A percentile compares a stretch with the other conserved stretches of the same genome.
These are phyloP conservation scores for Pimephales promelas DNA, from an alignment of 2,113 vertebrate genomes.

Conservation along the genomic window DNA sequence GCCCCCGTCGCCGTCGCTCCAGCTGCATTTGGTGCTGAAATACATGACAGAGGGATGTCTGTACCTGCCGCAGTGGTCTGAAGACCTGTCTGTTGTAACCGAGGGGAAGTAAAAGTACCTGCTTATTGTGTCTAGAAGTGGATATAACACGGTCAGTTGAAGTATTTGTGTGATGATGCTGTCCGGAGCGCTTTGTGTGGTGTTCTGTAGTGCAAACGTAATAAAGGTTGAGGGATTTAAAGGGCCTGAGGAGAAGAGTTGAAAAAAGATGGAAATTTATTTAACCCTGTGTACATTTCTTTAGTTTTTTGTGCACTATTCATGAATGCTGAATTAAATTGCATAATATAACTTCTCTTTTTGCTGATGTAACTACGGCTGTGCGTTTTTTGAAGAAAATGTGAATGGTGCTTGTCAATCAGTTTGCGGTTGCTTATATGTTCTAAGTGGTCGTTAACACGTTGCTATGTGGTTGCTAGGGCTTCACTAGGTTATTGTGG, in stretches of 20 bases:
- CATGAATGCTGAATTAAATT: background rate
- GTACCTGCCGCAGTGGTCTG: background rate
- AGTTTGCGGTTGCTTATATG: background rate
- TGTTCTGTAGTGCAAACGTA: background rate
- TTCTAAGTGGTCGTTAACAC: no score
- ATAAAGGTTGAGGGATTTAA: conserved; percentile 8
- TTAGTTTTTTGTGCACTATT: background rate
- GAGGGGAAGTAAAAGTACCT: background rate
- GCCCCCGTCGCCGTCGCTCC: conserved; percentile 50
- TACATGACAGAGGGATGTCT: conserved; percentile 32
- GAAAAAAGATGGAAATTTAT: background rate
- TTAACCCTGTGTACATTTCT: background rate
- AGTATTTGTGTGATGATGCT: conserved; percentile 28
- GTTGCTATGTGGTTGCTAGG: no score
- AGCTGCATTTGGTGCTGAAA: conserved; percentile 24
- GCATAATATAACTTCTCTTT: no score
- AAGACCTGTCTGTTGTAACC: conserved; percentile 19
- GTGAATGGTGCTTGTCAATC: background rate
- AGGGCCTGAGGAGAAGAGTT: background rate
- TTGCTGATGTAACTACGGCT: no score
- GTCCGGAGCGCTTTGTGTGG: background rate
- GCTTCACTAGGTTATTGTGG: no score
- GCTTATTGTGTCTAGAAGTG: background rate
- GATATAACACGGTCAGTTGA: background rate
- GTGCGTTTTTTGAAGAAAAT: background rate